A percentile compares a stretch with the other conserved stretches of the same genome.
Evolutionary conservation across 2,113 vertebrate genomes (phyloP).

Genomic region (Hydrochoerus hydrochaeris): DNA sequence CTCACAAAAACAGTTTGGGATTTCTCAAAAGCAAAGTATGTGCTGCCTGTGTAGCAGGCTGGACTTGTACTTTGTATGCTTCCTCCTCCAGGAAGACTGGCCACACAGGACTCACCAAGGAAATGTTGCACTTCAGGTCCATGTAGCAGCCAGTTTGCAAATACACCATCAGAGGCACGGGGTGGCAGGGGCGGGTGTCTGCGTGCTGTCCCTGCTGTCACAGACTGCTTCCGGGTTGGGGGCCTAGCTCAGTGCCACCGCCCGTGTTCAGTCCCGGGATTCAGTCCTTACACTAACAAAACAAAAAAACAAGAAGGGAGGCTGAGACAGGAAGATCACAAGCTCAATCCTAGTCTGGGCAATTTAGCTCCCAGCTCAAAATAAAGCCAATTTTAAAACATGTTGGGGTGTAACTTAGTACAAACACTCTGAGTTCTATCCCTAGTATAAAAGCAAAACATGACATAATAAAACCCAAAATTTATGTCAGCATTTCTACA

Average conservation of each 20-base stretch:
- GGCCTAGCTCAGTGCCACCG: background rate
- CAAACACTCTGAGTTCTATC: background rate
- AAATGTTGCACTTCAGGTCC: background rate
- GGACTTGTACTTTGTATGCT: background rate
- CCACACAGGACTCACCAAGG: background rate
- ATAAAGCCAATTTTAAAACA: background rate
- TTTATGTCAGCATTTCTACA: background rate
- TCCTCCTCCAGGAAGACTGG: background rate
- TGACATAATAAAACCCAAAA: background rate
- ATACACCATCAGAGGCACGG: background rate
- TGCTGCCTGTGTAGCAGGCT: accelerated
- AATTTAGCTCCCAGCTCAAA: background rate
- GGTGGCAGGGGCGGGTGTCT: background rate
- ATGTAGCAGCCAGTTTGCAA: background rate
- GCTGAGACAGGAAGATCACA: background rate
- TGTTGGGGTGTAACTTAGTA: background rate
- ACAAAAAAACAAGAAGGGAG: background rate
- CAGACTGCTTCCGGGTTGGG: background rate
- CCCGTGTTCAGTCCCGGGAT: background rate
- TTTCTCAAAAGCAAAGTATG: conserved; percentile 68
- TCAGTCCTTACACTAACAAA: background rate
- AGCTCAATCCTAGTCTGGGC: background rate
- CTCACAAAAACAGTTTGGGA: conserved; percentile 59
- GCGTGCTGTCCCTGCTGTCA: background rate
- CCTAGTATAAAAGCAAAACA: background rate